These are phyloP conservation scores for Ambastaia sidthimunki DNA, from an alignment of 2,797 vertebrate species.

Conservation along the genomic window DNA sequence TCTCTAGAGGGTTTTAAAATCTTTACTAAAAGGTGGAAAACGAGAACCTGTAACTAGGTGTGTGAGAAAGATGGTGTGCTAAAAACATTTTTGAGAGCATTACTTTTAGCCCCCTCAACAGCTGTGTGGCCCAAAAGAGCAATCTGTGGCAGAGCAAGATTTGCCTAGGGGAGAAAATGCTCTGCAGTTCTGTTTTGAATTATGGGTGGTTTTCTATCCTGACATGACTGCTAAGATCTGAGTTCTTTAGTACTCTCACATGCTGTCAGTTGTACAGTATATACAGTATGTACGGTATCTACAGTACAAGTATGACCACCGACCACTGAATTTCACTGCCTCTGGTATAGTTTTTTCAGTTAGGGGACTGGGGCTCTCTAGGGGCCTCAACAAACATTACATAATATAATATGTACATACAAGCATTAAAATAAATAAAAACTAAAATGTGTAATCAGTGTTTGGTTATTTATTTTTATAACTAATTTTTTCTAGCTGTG, in stretches of 20 bases:
- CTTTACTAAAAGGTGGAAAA: slow-evolving; percentile 31
- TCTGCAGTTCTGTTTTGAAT: background rate
- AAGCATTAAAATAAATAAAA: no score
- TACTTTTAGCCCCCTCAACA: background rate
- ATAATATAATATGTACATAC: no score
- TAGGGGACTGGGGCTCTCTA: no score
- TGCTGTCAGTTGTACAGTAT: background rate
- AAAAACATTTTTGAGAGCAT: slow-evolving; percentile 22
- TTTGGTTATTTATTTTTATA: no score
- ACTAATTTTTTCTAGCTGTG: no score
- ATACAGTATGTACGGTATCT: background rate
- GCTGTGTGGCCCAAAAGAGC: background rate
- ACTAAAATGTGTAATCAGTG: no score
- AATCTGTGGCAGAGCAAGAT: background rate
- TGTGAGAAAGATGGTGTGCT: slow-evolving; percentile 1
- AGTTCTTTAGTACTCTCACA: no score
- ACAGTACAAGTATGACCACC: background rate
- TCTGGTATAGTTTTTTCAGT: background rate
- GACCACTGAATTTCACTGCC: background rate
- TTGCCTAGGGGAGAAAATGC: background rate
- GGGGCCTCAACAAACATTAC: no score
- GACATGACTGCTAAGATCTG: background rate
- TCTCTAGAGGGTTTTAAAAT: slow-evolving; percentile 42
- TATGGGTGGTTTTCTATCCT: background rate
- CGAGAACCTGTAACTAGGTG: slow-evolving; percentile 30